Evolutionary conservation across 2,888 invertebrate species (phyloP), one percentile per base, ranked within the genome.

Genomic region (Lucinisca nassula): DNA sequence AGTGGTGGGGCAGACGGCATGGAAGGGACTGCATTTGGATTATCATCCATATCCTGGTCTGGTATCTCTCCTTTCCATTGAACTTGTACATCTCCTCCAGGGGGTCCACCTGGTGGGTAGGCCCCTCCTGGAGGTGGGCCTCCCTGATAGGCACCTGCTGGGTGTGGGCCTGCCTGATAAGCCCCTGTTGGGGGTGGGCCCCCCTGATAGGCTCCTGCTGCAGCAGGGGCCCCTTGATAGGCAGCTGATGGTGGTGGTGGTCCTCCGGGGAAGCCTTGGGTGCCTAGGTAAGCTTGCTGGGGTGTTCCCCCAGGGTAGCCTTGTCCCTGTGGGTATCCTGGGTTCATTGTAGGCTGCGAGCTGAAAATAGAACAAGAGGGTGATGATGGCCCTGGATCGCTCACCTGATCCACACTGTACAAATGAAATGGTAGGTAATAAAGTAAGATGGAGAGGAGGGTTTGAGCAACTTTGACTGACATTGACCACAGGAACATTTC

Each of bases 1-100:
- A 96, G 90, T 2, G 97, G 96, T 27, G 97, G 97, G 45, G 95
- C 94, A 58, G 92, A 85, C 0, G 92, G 91, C 30, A 80, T 67
- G 10, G 90, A 49, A 4, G 91, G 87, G 17, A 35, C 80, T 14
- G 90, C 90, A 82, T 92, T 90, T 8, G 92, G 92, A 72, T 93
- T 87, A 49, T 92, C 90, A 38, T 89, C 88, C 6, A 91, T 86
- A 84, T 92, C 92, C 0, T 91, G 79, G 8, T 87, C 88, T 27
- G 92, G 92, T 81, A 91, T 89, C 32, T 91, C 92, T 14, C 92
- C 93, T 58, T 83, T 72, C 82, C 85, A 92, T 80, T 91, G 90
- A 21, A 88, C 81, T 61, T 83, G 88, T 27, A 87, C 82, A 10
- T 78, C 82, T 45, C 82, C 79, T 1, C 24, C 61, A 37, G 84